A percentile compares a stretch with the other conserved stretches of the same genome.
Evolutionary conservation across 2,888 invertebrate species (phyloP).

Genomic region (Tipula confusa): DNA sequence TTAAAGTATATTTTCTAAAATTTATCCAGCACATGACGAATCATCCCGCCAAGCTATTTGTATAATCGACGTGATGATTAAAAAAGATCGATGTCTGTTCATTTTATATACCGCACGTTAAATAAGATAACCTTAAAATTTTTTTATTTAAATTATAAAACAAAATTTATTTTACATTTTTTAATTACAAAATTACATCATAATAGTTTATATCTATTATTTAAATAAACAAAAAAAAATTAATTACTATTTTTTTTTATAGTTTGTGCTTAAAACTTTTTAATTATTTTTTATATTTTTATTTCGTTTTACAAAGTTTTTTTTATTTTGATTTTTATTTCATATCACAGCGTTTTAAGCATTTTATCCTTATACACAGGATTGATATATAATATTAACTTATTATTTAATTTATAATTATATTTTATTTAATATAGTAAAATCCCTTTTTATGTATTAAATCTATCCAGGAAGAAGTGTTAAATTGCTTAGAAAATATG

Average conservation of each 20-base stretch:
- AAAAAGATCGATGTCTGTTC: too few relatives aligned
- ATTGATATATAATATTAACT: background rate
- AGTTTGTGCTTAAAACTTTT: conserved; percentile 25
- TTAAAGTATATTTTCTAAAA: too few relatives aligned
- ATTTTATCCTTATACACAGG: background rate
- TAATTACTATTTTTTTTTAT: background rate
- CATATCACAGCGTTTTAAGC: conserved; percentile 20
- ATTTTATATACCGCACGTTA: too few relatives aligned
- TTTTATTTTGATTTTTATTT: background rate
- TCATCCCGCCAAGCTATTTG: too few relatives aligned
- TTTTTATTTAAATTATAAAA: background rate
- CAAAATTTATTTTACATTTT: background rate
- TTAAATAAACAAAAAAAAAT: background rate
- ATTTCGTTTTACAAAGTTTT: background rate
- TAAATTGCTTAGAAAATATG: background rate
- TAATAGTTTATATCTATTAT: background rate
- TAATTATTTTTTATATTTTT: background rate
- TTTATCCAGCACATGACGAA: too few relatives aligned
- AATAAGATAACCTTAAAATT: too few relatives aligned
- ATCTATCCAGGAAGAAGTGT: background rate
- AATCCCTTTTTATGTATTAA: background rate
- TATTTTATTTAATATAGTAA: background rate
- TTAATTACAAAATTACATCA: conserved; percentile 21
- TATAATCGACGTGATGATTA: too few relatives aligned
- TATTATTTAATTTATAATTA: background rate